phyloP scores from a whole-genome alignment of 2,113 vertebrate genomes.

The Vulpes ferrilata region DNA sequence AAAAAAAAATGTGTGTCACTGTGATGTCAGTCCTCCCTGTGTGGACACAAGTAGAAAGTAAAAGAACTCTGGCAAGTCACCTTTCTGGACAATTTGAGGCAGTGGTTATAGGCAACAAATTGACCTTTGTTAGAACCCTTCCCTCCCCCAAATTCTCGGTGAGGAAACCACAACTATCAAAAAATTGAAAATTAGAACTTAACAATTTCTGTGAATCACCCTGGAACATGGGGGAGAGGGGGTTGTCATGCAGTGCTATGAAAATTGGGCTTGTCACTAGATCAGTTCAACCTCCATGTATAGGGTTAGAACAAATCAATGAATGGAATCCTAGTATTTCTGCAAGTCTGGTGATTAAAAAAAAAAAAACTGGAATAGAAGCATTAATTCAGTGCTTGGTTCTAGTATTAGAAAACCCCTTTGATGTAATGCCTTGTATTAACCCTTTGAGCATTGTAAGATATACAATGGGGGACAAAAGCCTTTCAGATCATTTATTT shows the following conservation, averaged over 20 bases:
- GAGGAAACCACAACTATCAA: slow-evolving; percentile 59
- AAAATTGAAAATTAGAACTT: slow-evolving; percentile 13
- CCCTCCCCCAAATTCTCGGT: background rate
- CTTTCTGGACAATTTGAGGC: slow-evolving; percentile 71
- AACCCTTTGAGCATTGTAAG: slow-evolving; percentile 93
- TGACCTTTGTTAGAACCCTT: slow-evolving; percentile 45
- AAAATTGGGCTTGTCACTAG: slow-evolving; percentile 86
- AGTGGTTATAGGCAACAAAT: slow-evolving; percentile 65
- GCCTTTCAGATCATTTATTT: slow-evolving; percentile 86
- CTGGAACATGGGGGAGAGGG: slow-evolving; percentile 61
- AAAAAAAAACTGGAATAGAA: slow-evolving; percentile 90
- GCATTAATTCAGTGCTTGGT: slow-evolving; percentile 89
- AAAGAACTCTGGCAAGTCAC: slow-evolving; percentile 70
- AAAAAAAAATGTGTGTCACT: slow-evolving; percentile 71
- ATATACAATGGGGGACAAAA: slow-evolving; percentile 85
- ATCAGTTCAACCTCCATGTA: slow-evolving; percentile 83
- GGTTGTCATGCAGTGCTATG: slow-evolving; percentile 75
- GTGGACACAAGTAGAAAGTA: slow-evolving; percentile 73
- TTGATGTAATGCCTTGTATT: slow-evolving; percentile 90
- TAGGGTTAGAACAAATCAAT: slow-evolving; percentile 82
- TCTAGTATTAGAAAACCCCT: slow-evolving; percentile 88
- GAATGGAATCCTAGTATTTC: slow-evolving; percentile 86
- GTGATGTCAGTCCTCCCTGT: slow-evolving; percentile 78
- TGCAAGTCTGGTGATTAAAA: slow-evolving; percentile 85
- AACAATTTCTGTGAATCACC: slow-evolving; percentile 40